phyloP scores from a whole-genome alignment of 2,797 vertebrate genomes.

The Atherinosoma microstoma region DNA sequence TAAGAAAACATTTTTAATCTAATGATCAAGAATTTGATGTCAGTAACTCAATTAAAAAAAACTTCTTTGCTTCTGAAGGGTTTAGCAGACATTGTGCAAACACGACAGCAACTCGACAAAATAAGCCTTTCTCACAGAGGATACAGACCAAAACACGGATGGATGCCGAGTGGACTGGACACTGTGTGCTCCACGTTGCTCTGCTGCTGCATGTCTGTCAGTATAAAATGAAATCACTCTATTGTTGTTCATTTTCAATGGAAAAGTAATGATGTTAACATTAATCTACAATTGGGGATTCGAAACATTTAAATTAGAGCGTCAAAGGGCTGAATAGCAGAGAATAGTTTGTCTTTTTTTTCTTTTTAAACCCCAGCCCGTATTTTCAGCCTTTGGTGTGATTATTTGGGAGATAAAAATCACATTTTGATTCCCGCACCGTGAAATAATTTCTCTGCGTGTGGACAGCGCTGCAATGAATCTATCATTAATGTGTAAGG shows the following conservation, averaged over 20 bases:
- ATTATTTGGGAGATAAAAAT: not conserved
- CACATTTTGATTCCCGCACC: not conserved
- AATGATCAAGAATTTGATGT: not conserved
- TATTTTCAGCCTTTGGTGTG: not conserved
- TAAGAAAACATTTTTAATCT: not conserved
- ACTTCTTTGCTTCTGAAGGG: not conserved
- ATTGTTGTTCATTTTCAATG: not conserved
- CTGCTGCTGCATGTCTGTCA: not conserved
- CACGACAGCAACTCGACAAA: conserved; percentile 49
- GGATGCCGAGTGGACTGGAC: not conserved
- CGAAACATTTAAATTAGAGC: not conserved
- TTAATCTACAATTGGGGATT: not conserved
- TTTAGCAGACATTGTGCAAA: conserved; percentile 6
- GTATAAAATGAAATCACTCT: not conserved
- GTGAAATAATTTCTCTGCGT: not conserved
- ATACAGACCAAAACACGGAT: conserved; percentile 36
- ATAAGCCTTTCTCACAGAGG: conserved; percentile 41
- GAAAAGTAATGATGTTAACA: not conserved
- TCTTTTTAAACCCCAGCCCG: not conserved
- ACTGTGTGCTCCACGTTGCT: not conserved
- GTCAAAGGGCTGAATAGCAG: too few species aligned
- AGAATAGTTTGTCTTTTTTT: not conserved
- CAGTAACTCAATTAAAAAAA: not conserved
- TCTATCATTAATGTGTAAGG: not conserved
- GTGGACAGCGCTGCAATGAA: not conserved